Evolutionary conservation across 2,888 invertebrate genomes (phyloP).

Genomic region (Trissolcus japonicus): DNA sequence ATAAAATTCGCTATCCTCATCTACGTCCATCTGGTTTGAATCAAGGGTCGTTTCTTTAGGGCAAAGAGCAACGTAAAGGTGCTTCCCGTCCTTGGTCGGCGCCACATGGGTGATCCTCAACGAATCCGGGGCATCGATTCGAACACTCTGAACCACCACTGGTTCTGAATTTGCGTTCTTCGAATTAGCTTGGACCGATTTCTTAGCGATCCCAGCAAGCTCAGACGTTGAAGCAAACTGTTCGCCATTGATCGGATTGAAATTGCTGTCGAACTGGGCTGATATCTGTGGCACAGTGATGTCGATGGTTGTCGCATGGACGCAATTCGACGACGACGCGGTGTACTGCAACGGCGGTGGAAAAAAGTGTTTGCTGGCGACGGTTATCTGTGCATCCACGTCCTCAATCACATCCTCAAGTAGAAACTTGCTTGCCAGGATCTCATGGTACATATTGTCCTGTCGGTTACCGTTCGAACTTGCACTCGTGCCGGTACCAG

Average conservation of each 20-base stretch:
- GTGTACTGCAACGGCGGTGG: constrained; percentile 61
- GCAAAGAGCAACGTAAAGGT: constrained; percentile 71
- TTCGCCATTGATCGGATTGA: constrained; percentile 70
- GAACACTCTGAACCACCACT: constrained; percentile 69
- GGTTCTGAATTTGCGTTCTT: constrained; percentile 70
- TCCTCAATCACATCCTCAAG: constrained; percentile 75
- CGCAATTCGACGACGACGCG: constrained; percentile 70
- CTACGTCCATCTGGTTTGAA: constrained; percentile 73
- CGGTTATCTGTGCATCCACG: constrained; percentile 72
- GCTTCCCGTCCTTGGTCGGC: constrained; percentile 69
- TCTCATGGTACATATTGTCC: constrained; percentile 73
- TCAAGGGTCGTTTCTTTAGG: constrained; percentile 67
- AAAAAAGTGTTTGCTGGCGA: constrained; percentile 68
- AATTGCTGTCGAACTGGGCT: constrained; percentile 69
- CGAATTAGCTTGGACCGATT: constrained; percentile 62
- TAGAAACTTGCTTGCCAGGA: constrained; percentile 72
- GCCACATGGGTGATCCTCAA: constrained; percentile 67
- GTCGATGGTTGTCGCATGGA: constrained; percentile 64
- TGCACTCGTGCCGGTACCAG: constrained; percentile 78
- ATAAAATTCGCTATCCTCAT: constrained; percentile 72
- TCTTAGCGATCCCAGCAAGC: constrained; percentile 66
- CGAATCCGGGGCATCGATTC: constrained; percentile 69
- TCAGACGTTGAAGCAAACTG: constrained; percentile 73
- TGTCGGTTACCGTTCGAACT: constrained; percentile 75
- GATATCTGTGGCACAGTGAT: constrained; percentile 62